These are phyloP conservation scores for Melanotaenia maccullochi DNA, from an alignment of 2,797 vertebrate genomes.

Conservation along the genomic window DNA sequence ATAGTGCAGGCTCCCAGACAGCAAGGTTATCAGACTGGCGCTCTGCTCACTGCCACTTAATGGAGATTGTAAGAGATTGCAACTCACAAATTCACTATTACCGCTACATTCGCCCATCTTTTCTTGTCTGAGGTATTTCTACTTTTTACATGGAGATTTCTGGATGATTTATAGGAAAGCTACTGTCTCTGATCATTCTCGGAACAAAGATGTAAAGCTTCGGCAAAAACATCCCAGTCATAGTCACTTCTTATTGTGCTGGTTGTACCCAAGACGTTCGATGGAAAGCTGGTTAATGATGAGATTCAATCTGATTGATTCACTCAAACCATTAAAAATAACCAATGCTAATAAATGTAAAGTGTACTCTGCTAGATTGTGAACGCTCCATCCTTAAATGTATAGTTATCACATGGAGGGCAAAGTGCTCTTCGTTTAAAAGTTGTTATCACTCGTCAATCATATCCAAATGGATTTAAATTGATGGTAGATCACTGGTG, in stretches of 20 bases:
- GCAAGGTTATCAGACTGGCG: constrained; percentile 80
- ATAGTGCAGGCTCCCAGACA: constrained; percentile 84
- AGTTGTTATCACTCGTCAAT: constrained; percentile 81
- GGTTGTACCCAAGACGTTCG: constrained; percentile 50
- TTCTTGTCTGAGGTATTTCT: constrained; percentile 58
- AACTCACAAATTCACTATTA: constrained; percentile 68
- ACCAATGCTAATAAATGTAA: constrained; percentile 66
- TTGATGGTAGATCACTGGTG: constrained; percentile 63
- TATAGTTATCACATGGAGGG: constrained; percentile 70
- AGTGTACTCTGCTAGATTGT: constrained; percentile 45
- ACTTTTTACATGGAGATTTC: constrained; percentile 51
- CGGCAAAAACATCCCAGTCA: constrained; percentile 38
- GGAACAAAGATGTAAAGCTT: constrained; percentile 51
- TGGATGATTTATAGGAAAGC: constrained; percentile 53
- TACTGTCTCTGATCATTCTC: constrained; percentile 42
- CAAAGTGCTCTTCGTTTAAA: constrained; percentile 78
- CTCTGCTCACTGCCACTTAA: constrained; percentile 72
- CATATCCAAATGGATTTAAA: constrained; percentile 66
- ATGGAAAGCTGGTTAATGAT: constrained; percentile 68
- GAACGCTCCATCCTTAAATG: constrained; percentile 38
- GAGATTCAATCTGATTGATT: constrained; percentile 71
- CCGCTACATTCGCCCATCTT: constrained; percentile 55
- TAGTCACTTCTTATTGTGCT: constrained; percentile 44
- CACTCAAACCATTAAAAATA: constrained; percentile 56
- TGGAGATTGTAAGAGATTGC: constrained; percentile 71